These are phyloP conservation scores for Anhinga anhinga DNA, from an alignment of 2,113 vertebrate genomes.

Conservation along the genomic window DNA sequence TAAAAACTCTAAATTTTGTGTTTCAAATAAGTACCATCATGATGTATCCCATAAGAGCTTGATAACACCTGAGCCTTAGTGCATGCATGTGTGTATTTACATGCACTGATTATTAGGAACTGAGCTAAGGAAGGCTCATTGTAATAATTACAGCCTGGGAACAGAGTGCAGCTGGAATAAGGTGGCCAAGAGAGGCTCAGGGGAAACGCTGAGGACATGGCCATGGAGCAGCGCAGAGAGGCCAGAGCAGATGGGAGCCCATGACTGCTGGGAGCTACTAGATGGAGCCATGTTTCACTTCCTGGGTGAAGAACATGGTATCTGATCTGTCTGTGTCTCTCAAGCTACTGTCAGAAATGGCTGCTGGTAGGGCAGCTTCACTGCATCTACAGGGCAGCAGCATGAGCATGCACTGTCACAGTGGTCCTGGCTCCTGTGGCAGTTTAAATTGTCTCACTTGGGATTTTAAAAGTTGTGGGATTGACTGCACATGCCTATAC, in stretches of 20 bases:
- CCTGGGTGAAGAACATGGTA: neutral
- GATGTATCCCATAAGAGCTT: neutral
- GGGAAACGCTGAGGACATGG: rapidly evolving
- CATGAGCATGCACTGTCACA: neutral
- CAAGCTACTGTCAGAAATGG: neutral
- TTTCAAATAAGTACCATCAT: neutral
- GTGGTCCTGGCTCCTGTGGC: neutral
- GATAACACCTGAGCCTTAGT: neutral
- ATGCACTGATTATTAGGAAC: neutral
- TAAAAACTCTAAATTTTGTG: neutral
- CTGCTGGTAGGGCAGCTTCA: neutral
- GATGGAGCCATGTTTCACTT: neutral
- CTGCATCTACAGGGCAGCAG: neutral
- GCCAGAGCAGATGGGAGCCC: neutral
- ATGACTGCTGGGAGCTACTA: neutral
- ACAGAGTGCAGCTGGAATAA: neutral
- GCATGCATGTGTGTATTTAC: neutral
- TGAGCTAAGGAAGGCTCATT: neutral
- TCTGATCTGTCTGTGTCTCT: neutral
- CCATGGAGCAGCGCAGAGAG: neutral
- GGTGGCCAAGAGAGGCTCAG: neutral
- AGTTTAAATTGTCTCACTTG: neutral
- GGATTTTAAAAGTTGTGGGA: neutral
- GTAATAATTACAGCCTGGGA: neutral
- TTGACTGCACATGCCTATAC: neutral